Evolutionary conservation across 2,113 vertebrate genomes (phyloP).

Genomic region (Hyla sarda): DNA sequence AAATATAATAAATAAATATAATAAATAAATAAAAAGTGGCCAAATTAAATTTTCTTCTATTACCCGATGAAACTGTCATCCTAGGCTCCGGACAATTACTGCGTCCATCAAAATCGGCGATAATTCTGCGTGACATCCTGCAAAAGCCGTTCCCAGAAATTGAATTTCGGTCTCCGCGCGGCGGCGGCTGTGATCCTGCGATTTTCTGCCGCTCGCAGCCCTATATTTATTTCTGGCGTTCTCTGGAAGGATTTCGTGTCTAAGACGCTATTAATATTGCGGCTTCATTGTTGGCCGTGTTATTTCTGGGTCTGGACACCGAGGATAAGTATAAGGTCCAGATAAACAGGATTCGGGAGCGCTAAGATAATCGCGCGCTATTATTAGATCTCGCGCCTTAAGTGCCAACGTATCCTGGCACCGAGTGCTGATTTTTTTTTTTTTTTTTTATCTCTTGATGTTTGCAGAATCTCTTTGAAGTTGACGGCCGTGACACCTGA

Average conservation of each 20-base stretch:
- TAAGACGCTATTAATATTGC: background rate
- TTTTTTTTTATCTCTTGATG: no score
- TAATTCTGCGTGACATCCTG: background rate
- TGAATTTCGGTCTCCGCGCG: background rate
- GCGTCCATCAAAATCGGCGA: background rate
- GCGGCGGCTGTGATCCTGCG: background rate
- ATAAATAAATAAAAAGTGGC: background rate
- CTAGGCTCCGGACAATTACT: background rate
- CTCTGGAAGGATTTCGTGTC: background rate
- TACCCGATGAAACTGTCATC: background rate
- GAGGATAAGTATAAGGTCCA: background rate
- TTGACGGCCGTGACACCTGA: background rate
- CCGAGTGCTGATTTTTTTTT: background rate
- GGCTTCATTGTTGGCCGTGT: background rate
- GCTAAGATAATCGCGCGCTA: constrained; percentile 12
- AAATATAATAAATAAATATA: no score
- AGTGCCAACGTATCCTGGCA: constrained; percentile 2
- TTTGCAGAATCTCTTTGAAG: constrained; percentile 19
- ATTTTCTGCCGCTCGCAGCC: background rate
- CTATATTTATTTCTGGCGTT: constrained; percentile 11
- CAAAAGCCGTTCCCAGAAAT: background rate
- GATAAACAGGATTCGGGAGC: constrained; percentile 28
- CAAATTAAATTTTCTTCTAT: background rate
- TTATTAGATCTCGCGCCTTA: background rate
- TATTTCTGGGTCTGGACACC: constrained; percentile 3